A percentile compares a stretch with the other conserved stretches of the same genome.
Conservation (phyloP, 2,113 vertebrate genomes). For the Antennarius striatus region DNA sequence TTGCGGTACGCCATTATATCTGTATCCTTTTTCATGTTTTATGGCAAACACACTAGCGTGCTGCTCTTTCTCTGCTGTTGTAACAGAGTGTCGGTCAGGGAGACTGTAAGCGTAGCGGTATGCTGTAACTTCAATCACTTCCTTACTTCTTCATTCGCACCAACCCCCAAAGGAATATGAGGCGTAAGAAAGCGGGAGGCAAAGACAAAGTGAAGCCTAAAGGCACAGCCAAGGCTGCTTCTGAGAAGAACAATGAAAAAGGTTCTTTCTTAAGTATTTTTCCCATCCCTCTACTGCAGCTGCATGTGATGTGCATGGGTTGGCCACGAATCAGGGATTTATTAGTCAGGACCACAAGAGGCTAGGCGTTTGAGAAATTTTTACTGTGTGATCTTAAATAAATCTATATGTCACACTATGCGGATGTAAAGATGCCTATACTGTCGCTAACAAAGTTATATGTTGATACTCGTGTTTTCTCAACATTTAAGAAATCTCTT, state of each 20-base stretch:
- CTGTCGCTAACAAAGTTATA: neutral
- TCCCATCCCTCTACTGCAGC: conserved; percentile 8
- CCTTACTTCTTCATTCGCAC: conserved; percentile 32
- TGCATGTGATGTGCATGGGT: neutral
- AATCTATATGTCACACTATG: neutral
- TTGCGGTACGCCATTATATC: conserved; percentile 28
- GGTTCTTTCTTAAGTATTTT: conserved; percentile 27
- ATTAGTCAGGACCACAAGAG: conserved; percentile 35
- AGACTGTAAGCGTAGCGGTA: conserved; percentile 41
- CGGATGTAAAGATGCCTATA: neutral
- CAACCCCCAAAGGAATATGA: conserved; percentile 45
- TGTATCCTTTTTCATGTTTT: conserved; percentile 35
- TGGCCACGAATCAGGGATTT: conserved; percentile 30
- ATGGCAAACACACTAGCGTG: conserved; percentile 28
- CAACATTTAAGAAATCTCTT: conserved; percentile 6
- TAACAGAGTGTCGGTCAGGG: conserved; percentile 26
- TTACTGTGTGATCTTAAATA: conserved; percentile 9
- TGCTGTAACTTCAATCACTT: conserved; percentile 43
- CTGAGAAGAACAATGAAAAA: conserved; percentile 22
- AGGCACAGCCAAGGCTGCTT: conserved; percentile 46
- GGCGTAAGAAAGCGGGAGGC: conserved; percentile 34
- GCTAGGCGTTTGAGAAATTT: conserved; percentile 25
- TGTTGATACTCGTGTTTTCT: neutral
- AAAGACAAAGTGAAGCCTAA: conserved; percentile 35
- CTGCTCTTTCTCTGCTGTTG: conserved; percentile 36